A percentile compares a stretch with the other conserved stretches of the same genome.
These are phyloP conservation scores for Trypoxylon attenuatum DNA, from an alignment of 2,888 invertebrate genomes.

Conservation along the genomic window DNA sequence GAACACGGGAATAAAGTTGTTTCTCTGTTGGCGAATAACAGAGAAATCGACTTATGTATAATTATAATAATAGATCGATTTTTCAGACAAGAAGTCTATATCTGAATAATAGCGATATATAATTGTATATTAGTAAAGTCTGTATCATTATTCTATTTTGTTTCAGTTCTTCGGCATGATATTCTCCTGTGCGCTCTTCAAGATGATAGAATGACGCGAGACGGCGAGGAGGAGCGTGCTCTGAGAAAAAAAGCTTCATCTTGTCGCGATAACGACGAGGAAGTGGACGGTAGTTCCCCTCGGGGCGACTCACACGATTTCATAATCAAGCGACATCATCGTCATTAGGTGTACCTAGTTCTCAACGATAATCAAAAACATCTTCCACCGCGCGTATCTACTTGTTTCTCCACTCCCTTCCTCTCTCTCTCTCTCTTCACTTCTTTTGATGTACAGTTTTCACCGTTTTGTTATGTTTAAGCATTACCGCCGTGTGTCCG, in stretches of 20 bases:
- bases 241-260: slow-evolving; percentile 25
- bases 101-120: too few species aligned
- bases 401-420: too few species aligned
- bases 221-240: slow-evolving; percentile 1
- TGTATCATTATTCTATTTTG: slow-evolving; percentile 42
- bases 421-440: too few species aligned
- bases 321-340: slow-evolving; percentile 47
- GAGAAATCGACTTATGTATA: too few species aligned
- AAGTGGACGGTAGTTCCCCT: slow-evolving; percentile 30
- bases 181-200: slow-evolving; percentile 89
- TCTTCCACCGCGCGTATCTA: slow-evolving; percentile 44
- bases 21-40: too few species aligned
- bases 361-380: slow-evolving; percentile 49
- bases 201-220: slow-evolving; percentile 81
- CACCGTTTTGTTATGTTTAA: slow-evolving; percentile 22
- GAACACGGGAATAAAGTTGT: too few species aligned
- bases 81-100: not conserved
- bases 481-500: slow-evolving; percentile 12
- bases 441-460: slow-evolving; percentile 44
- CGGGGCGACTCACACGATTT: slow-evolving; percentile 31
- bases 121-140: too few species aligned
- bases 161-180: slow-evolving; percentile 89
- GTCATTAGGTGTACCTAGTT: slow-evolving; percentile 33
- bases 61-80: not conserved
- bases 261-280: slow-evolving; percentile 19